These are phyloP conservation scores for Megalonaias nervosa DNA, from an alignment of 1,140 invertebrate species.

Conservation along the genomic window DNA sequence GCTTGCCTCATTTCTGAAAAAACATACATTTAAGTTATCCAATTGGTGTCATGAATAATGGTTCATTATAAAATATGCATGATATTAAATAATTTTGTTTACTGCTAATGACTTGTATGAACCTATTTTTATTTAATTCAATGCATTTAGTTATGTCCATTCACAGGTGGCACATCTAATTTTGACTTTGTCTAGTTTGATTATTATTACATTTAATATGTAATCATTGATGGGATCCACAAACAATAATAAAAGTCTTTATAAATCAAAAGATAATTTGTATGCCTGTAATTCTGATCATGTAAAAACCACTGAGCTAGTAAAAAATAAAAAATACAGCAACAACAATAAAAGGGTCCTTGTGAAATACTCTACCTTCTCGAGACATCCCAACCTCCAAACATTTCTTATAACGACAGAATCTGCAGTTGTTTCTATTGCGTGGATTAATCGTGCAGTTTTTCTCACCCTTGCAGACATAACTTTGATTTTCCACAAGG, in stretches of 20 bases:
- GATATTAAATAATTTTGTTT: too few species aligned
- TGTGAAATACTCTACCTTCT: constrained; percentile 43
- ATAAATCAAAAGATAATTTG: background rate
- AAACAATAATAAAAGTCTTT: background rate
- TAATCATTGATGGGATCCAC: background rate
- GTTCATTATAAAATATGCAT: too few species aligned
- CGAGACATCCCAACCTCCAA: constrained; percentile 92
- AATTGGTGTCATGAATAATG: too few species aligned
- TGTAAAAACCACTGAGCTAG: background rate
- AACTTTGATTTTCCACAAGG: constrained; percentile 86
- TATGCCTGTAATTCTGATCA: background rate
- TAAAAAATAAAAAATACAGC: background rate
- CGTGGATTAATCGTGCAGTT: constrained; percentile 95
- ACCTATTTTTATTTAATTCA: too few species aligned
- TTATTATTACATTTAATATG: background rate
- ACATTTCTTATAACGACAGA: constrained; percentile 93
- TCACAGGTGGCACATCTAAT: too few species aligned
- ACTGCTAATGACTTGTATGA: too few species aligned
- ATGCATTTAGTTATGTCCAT: too few species aligned
- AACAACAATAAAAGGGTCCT: background rate
- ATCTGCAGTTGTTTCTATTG: constrained; percentile 95
- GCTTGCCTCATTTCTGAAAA: too few species aligned
- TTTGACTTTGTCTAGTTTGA: background rate
- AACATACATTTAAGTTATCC: too few species aligned
- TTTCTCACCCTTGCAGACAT: constrained; percentile 62